Evolutionary conservation across 2,797 vertebrate species (phyloP).

Genomic region (Capromys pilorides): DNA sequence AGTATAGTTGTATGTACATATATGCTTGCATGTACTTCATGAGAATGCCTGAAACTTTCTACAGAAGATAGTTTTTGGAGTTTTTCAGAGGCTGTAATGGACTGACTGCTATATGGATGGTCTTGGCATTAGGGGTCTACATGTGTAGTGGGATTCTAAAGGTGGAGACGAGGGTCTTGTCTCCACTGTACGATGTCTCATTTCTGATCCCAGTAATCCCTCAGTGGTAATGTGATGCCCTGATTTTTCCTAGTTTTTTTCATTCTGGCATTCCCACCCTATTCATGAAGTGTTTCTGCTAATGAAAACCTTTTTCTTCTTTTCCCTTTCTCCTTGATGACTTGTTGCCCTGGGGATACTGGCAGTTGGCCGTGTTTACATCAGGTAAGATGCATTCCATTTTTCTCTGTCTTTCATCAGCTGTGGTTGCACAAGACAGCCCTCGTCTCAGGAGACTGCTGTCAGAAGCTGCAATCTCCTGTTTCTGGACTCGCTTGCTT

Average conservation of each 20-base stretch:
- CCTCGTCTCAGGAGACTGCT: conserved; percentile 74
- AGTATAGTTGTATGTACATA: not conserved
- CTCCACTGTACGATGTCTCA: not conserved
- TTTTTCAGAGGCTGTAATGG: conserved; percentile 9
- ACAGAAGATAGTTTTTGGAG: not conserved
- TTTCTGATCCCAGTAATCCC: not conserved
- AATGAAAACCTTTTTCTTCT: conserved; percentile 67
- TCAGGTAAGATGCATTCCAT: conserved; percentile 90
- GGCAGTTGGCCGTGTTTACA: conserved; percentile 99
- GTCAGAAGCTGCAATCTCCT: conserved; percentile 76
- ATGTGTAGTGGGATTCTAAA: not conserved
- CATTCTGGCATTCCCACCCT: conserved; percentile 23
- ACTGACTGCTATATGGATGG: not conserved
- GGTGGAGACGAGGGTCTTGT: not conserved
- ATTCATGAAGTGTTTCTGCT: conserved; percentile 4
- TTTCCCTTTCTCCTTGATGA: conserved; percentile 67
- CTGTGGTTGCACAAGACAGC: conserved; percentile 80
- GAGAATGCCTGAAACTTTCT: not conserved
- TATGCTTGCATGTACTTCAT: not conserved
- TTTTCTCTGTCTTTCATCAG: conserved; percentile 87
- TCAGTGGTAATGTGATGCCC: not conserved
- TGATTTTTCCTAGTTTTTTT: not conserved
- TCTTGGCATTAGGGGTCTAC: not conserved
- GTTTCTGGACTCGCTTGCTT: conserved; percentile 43
- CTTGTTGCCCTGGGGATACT: conserved; percentile 80